Percentiles rank a stretch among this genome's conserved stretches.
phyloP scores from a whole-genome alignment of 1,140 invertebrate genomes.

The Chelonus insularis region DNA sequence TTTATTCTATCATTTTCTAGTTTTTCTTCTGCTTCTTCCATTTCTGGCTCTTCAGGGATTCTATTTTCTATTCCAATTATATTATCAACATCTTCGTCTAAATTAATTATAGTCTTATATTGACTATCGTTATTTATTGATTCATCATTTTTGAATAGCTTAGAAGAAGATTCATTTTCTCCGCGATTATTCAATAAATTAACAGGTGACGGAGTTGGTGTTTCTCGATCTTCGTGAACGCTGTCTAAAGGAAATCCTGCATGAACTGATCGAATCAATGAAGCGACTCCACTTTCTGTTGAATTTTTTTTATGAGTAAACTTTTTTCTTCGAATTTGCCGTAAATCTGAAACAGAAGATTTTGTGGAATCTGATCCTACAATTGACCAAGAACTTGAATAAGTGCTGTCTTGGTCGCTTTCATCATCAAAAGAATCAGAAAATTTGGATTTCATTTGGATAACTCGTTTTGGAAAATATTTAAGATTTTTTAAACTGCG shows the following conservation, averaged over 20 bases:
- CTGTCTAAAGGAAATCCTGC: conserved; percentile 62
- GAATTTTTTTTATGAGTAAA: conserved; percentile 61
- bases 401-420: conserved; percentile 39
- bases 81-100: not conserved
- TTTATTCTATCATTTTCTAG: not conserved
- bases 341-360: conserved; percentile 35
- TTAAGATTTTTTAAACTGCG: conserved; percentile 63
- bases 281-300: conserved; percentile 63
- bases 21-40: conserved; percentile 1
- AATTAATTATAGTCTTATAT: too few species aligned
- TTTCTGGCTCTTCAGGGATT: not conserved
- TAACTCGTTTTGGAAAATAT: conserved; percentile 58
- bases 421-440: conserved; percentile 53
- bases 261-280: conserved; percentile 67
- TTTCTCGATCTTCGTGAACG: conserved; percentile 63
- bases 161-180: not conserved
- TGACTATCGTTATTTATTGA: too few species aligned
- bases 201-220: conserved; percentile 43
- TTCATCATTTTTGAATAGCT: conserved; percentile 17
- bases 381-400: conserved; percentile 42
- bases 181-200: conserved; percentile 41
- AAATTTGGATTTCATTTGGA: conserved; percentile 52
- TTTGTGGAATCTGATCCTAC: conserved; percentile 37
- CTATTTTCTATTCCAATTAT: not conserved
- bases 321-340: conserved; percentile 49